These are phyloP conservation scores for Camptogramma bilineatum DNA, from an alignment of 2,888 invertebrate species.

Conservation along the genomic window DNA sequence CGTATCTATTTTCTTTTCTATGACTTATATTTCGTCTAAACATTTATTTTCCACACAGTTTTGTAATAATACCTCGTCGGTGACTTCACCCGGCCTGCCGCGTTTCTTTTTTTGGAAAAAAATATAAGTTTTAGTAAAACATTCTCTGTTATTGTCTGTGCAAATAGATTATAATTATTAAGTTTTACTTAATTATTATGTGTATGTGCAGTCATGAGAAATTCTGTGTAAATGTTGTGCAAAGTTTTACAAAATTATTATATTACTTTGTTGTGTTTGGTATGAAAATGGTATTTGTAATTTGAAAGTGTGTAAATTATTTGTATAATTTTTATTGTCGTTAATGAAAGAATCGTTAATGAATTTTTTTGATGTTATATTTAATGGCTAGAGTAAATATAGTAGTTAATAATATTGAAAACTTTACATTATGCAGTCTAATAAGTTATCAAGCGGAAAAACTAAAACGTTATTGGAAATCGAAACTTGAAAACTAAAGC, in stretches of 20 bases:
- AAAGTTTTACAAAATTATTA: conserved; percentile 24
- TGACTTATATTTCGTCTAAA: conserved; percentile 77
- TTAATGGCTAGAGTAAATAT: conserved; percentile 24
- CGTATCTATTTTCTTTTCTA: conserved; percentile 73
- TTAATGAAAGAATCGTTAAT: too few species aligned
- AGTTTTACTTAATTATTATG: conserved; percentile 48
- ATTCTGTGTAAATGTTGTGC: conserved; percentile 36
- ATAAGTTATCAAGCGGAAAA: conserved; percentile 40
- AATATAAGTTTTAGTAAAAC: conserved; percentile 78
- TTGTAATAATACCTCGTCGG: conserved; percentile 87
- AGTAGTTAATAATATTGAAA: conserved; percentile 30
- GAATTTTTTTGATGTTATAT: conserved; percentile 15
- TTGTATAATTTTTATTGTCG: conserved; percentile 10
- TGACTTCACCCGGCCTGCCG: conserved; percentile 92
- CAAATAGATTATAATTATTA: conserved; percentile 57
- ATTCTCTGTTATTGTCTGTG: conserved; percentile 79
- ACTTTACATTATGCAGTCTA: conserved; percentile 35
- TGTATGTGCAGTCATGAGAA: conserved; percentile 38
- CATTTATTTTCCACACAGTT: conserved; percentile 78
- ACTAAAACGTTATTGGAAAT: conserved; percentile 44
- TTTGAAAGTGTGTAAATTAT: conserved; percentile 11
- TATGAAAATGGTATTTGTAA: conserved; percentile 20
- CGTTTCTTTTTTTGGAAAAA: conserved; percentile 88
- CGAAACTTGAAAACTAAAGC: conserved; percentile 68
- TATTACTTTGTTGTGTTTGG: conserved; percentile 31